Base-by-base conservation (phyloP, 2,888 invertebrate species). In the Cheilosia pagana region DNA sequence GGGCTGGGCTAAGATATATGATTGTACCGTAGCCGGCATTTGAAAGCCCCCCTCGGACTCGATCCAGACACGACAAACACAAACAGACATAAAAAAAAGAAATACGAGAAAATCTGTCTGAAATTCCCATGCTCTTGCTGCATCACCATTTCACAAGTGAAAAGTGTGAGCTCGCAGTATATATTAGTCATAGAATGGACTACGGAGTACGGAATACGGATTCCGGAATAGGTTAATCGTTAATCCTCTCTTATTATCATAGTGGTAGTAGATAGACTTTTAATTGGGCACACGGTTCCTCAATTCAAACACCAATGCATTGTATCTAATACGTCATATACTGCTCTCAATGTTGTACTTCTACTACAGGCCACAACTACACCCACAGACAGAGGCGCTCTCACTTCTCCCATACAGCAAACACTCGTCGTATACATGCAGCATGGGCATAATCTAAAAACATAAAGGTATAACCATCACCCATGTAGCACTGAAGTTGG, bases 1-100 rank as follows among this genome's bases (percentile, higher is more conserved):
- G 85, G 79, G 85, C 75, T 45, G 85, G 85, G 71, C 85, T 65
- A 85, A 76, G 45, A 48, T 45, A 71, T 16, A 39, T 12, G 35
- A 45, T 28, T 43, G 25, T 53, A 25, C 41, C 59, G 12, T 45
- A 72, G 70, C 78, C 78, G 78, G 78, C 78, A 65, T 78, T 78
- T 65, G 28, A 63, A 21, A 23, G 12, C 57, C 62, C 31, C 39
- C 63, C 23, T 65, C 25, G 59, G 21, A 41, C n/a, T 28, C 28
- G 63, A 8, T 48, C 23, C 55, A 2, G 45, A 25, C 43, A 28
- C 28, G 8, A 1, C 28, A 28, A 28, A 8, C 28, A 28, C 28
- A 28, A 28, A 28, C 28, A 28, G 7, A 28, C 1, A 8, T 8
- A 28, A 28, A 28, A 28, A 7, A 14, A 8, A 21, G 10, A 57